Conservation (phyloP, 2,888 invertebrate species). For the Nephrotoma flavescens region DNA sequence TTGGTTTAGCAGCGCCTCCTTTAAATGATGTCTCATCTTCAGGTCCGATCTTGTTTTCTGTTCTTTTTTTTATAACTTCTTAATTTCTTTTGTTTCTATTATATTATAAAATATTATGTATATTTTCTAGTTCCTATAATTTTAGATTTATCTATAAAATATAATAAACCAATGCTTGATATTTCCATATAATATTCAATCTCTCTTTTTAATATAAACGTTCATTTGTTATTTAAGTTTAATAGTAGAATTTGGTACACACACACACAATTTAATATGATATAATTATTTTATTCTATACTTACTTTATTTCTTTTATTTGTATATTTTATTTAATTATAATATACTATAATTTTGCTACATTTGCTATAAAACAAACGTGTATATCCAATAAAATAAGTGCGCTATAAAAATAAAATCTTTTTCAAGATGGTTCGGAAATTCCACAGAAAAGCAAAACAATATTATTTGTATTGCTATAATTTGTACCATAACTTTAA, state of each 20-base stretch:
- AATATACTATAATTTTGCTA: neutral
- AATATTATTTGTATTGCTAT: neutral
- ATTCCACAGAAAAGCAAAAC: neutral
- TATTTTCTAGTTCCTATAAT: neutral
- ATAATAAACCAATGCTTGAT: neutral
- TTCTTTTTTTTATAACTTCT: constrained; percentile 6
- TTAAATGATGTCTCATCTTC: constrained; percentile 30
- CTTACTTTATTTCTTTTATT: neutral
- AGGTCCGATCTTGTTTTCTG: constrained; percentile 23
- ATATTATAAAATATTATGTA: neutral
- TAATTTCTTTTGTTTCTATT: neutral
- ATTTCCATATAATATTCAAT: neutral
- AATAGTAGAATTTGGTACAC: neutral
- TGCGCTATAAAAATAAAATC: neutral
- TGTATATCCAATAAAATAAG: neutral
- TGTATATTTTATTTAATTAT: neutral
- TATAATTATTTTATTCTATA: neutral
- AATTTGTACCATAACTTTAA: constrained; percentile 12
- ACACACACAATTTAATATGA: neutral
- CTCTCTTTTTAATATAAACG: neutral
- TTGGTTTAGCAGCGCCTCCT: constrained; percentile 16
- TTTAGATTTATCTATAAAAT: neutral
- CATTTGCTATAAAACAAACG: neutral
- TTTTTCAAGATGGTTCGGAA: neutral
- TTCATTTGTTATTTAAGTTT: neutral